Evolutionary conservation across 2,888 invertebrate genomes (phyloP), one percentile per base, ranked within the genome.

Genomic region (Mayetiola destructor): DNA sequence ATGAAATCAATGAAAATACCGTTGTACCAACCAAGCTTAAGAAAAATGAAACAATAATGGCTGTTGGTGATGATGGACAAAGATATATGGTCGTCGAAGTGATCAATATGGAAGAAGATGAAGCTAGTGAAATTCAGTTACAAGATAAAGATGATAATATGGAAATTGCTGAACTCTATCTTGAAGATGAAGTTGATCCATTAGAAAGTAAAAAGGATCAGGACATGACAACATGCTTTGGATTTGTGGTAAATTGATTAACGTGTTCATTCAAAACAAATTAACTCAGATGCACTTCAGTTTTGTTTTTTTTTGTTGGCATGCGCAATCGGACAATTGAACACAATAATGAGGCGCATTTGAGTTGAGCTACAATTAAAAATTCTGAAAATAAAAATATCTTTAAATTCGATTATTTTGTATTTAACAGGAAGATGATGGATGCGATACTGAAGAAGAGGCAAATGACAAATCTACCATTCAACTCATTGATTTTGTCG

Each of bases 211-310:
- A 16, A 40, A 56, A 27, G 10, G 60, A 78, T 64, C 80, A 81
- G 63, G 88, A 88, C 60, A 83, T 87, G 71, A 80, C 85, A 66
- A 81, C 81, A 18, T 89, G 88, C 69, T 89, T 89, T 63, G 88
- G 88, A 2, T 88, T 89, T 72, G 88, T 88, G 69, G 86, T 83
- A 67, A 75, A 77, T 76, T 58, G 27, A 52, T 52, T n/a, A 27
- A 3, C 12, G 20, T 23, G 9, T 29, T 32, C 8, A 32, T 32
- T 9, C 32, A 32, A 32, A 32, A 32, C 32, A 32, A 32, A 32
- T 32, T 9, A 32, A 32, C 32, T 32, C 10, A 10, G 32, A 10
- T 32, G 32, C 6, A 32, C 32, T 9, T 20, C 23, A 10, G 23
- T 18, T 40, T 40, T 20, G 3, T 4, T 16, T 39, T 39, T 18